These are phyloP conservation scores for Peromyscus californicus DNA, from an alignment of 2,113 vertebrate genomes.

Conservation along the genomic window DNA sequence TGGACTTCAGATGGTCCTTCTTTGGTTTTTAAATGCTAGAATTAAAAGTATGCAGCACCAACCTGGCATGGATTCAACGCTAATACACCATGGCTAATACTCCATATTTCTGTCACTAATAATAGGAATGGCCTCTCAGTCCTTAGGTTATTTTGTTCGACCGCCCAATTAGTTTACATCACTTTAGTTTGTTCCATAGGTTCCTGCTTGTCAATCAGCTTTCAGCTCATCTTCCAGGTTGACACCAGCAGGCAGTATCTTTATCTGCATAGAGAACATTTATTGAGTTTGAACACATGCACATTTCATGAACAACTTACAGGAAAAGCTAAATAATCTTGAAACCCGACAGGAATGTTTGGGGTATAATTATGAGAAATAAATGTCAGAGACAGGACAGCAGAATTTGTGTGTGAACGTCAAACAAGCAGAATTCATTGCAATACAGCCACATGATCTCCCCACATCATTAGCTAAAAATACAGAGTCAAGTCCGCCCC, in stretches of 20 bases:
- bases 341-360: neutral
- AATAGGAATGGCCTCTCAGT: neutral
- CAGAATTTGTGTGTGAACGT: neutral
- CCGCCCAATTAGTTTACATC: neutral
- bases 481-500: slow-evolving; percentile 12
- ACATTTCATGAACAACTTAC: neutral
- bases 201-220: neutral
- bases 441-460: neutral
- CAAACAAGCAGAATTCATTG: slow-evolving; percentile 40
- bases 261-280: slow-evolving; percentile 16
- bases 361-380: neutral
- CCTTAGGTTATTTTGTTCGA: slow-evolving; percentile 41
- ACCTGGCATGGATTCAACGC: neutral
- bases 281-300: neutral
- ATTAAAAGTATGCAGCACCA: neutral
- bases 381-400: neutral
- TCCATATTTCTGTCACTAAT: neutral
- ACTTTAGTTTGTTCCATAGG: neutral
- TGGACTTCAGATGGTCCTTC: neutral
- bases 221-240: neutral
- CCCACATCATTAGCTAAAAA: neutral
- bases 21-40: neutral
- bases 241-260: neutral
- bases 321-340: neutral
- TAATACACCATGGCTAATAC: slow-evolving; percentile 24